phyloP scores from a whole-genome alignment of 2,888 invertebrate genomes.

The Acheta domesticus region DNA sequence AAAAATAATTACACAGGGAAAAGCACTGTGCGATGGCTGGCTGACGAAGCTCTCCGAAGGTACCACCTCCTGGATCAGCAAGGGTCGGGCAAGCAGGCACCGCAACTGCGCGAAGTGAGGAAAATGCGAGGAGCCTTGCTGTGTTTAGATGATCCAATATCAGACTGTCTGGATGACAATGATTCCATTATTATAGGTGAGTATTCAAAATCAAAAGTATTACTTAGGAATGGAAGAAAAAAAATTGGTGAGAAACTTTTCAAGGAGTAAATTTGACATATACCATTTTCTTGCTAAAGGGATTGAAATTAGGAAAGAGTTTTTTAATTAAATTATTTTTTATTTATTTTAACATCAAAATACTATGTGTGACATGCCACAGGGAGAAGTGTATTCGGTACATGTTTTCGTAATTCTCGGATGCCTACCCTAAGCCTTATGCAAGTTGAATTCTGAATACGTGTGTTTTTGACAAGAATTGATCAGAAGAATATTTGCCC shows the following conservation, averaged over 20 bases:
- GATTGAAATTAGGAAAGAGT: too few species aligned
- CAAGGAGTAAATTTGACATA: background rate
- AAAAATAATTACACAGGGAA: conserved; percentile 41
- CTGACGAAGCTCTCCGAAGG: conserved; percentile 51
- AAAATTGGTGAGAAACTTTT: background rate
- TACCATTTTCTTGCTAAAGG: background rate
- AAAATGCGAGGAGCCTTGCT: conserved; percentile 57
- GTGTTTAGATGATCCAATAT: conserved; percentile 54
- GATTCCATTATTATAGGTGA: conserved; percentile 59
- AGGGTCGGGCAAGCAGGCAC: conserved; percentile 38
- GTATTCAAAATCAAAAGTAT: conserved; percentile 35
- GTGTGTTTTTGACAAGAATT: too few species aligned
- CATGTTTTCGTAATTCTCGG: too few species aligned
- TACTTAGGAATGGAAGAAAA: background rate
- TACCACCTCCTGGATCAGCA: conserved; percentile 48
- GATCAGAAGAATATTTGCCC: too few species aligned
- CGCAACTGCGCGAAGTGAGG: conserved; percentile 51
- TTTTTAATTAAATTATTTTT: too few species aligned
- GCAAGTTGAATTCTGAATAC: too few species aligned
- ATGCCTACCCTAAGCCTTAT: too few species aligned
- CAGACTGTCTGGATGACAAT: conserved; percentile 57
- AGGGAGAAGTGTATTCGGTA: too few species aligned
- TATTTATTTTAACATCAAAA: too few species aligned
- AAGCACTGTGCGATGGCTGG: conserved; percentile 52
- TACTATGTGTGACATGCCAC: too few species aligned